Conservation (phyloP, 1,140 invertebrate species). For the Tetramorium alpestre region DNA sequence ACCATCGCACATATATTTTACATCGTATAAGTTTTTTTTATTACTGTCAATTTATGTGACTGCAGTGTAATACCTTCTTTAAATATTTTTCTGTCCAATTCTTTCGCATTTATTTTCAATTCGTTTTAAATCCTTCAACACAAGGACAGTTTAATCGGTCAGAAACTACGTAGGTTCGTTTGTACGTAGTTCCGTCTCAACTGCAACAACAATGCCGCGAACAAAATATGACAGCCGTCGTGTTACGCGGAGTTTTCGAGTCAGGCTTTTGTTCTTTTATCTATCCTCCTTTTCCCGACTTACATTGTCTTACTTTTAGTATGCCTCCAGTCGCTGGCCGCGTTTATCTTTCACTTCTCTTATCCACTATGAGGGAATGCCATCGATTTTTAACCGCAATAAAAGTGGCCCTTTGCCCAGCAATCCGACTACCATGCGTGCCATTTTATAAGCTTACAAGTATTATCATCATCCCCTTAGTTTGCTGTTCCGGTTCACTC, state of each 20-base stretch:
- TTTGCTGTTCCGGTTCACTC: slow-evolving; percentile 34
- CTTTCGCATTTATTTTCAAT: background rate
- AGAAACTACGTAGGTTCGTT: background rate
- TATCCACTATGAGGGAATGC: background rate
- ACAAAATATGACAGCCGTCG: slow-evolving; percentile 7
- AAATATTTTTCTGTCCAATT: background rate
- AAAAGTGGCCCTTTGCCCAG: slow-evolving; percentile 49
- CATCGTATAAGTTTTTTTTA: background rate
- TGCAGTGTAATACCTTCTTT: background rate
- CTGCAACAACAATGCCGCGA: background rate
- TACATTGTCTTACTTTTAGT: slow-evolving; percentile 49
- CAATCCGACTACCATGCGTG: slow-evolving; percentile 19
- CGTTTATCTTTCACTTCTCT: slow-evolving; percentile 35
- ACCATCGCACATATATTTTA: background rate
- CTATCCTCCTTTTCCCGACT: background rate
- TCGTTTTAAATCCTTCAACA: slow-evolving; percentile 4
- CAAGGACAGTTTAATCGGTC: background rate
- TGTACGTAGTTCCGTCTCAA: background rate
- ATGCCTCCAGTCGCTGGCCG: background rate
- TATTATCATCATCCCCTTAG: slow-evolving; percentile 56
- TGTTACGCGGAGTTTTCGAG: slow-evolving; percentile 17
- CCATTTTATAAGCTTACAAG: slow-evolving; percentile 52
- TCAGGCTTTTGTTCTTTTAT: slow-evolving; percentile 20
- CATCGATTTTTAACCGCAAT: slow-evolving; percentile 62
- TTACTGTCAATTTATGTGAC: background rate